A percentile compares a stretch with the other conserved stretches of the same genome.
Evolutionary conservation across 2,888 invertebrate species (phyloP).

Genomic region (Tenthredo distinguenda): DNA sequence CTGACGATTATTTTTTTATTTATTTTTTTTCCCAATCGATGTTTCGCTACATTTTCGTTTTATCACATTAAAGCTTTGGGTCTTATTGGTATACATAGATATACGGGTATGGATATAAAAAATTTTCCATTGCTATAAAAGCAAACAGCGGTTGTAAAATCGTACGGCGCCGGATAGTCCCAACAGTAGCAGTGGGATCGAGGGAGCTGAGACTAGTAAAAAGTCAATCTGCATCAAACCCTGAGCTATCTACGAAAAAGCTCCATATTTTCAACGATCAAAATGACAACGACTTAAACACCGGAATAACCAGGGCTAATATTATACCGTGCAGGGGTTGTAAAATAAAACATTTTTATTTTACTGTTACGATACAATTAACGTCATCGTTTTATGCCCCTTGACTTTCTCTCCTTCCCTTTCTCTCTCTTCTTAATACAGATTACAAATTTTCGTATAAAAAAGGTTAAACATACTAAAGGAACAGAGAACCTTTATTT

Average conservation of each 20-base stretch:
- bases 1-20: neutral
- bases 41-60: neutral
- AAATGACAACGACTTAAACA: conserved; percentile 14
- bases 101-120: neutral
- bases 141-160: conserved; percentile 36
- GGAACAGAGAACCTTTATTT: neutral
- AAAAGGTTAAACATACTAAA: neutral
- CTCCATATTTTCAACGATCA: conserved; percentile 10
- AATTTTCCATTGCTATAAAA: conserved; percentile 13
- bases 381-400: conserved; percentile 8
- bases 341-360: conserved; percentile 15
- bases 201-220: conserved; percentile 23
- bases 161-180: conserved; percentile 4
- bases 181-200: neutral
- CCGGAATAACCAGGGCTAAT: neutral
- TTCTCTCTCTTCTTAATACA: neutral
- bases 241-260: conserved; percentile 13
- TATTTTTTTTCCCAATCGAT: neutral
- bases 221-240: conserved; percentile 33
- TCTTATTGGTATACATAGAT: neutral
- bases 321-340: neutral
- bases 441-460: too few relatives aligned
- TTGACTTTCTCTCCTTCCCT: neutral
- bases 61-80: neutral
- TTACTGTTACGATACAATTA: neutral